These are phyloP conservation scores for Montipora foliosa DNA, from an alignment of 64 coral and sea anemone species.

Conservation along the genomic window DNA sequence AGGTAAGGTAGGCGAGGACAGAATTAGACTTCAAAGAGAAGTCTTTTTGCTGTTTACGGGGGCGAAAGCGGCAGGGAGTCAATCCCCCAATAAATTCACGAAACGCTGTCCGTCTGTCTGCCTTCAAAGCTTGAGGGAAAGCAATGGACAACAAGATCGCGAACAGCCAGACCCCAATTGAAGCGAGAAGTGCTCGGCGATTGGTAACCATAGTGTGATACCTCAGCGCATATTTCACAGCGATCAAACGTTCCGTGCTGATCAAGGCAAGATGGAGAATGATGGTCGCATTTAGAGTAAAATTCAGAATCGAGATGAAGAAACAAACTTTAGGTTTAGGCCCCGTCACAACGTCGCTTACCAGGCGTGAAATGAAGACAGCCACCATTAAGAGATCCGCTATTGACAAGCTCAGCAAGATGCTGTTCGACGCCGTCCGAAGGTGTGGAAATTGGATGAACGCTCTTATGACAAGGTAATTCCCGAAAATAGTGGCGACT, in stretches of 20 bases:
- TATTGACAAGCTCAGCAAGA: conserved; percentile 30
- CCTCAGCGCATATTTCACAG: conserved; percentile 29
- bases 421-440: conserved; percentile 32
- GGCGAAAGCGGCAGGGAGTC: neutral
- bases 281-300: neutral
- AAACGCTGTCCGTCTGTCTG: neutral
- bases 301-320: neutral
- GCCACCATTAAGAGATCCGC: conserved; percentile 12
- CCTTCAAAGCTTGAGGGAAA: neutral
- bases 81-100: neutral
- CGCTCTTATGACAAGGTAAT: conserved; percentile 8
- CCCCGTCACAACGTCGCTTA: neutral
- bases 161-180: neutral
- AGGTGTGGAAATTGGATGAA: conserved; percentile 8
- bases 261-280: conserved; percentile 34
- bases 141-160: neutral
- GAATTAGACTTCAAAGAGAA: no score
- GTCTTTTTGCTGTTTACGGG: neutral
- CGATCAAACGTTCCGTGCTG: conserved; percentile 34
- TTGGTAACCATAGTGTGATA: conserved; percentile 20
- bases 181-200: conserved; percentile 1
- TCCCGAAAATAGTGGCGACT: conserved; percentile 10
- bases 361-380: neutral
- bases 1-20: neutral
- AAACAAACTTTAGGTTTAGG: neutral